Evolutionary conservation across 2,888 invertebrate species (phyloP), one percentile per base, ranked within the genome.

Genomic region (Atethmia centrago): DNA sequence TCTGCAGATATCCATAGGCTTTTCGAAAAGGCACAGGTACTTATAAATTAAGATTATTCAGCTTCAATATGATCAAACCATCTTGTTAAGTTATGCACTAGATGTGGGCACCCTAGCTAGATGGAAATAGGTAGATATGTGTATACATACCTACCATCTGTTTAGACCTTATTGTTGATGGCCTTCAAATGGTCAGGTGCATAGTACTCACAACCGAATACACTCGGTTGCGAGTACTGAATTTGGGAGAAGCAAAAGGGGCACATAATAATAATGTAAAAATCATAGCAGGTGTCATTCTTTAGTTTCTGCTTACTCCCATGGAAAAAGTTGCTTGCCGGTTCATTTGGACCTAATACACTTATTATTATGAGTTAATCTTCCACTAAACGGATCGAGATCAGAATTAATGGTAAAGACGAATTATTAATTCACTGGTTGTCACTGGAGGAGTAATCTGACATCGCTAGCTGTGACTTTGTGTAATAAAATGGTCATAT

Each of bases 1-100:
- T 91, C 92, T 4, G 94, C 96, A n/a, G 97, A 97, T 71, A 95
- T 97, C 31, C 92, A 96, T 2, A 95, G 95, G 76, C 93, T 98
- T 68, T 85, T 96, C 25, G 89, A 95, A 47, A 97, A 97, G 90
- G 90, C 94, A 45, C 85, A 90, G 78, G 95, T 95, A 87, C 80
- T 84, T 74, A 16, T 14, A 8, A 31, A 47, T 0, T 12, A 21
- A 25, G 51, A n/a, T n/a, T 25, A 47, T 25, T 64, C 19, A 68
- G 12, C 14, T 70, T 51, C 28, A 51, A 42, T 0, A 12, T 16
- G 1, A 16, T 51, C 40, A 16, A 40, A 40, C 10, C 10, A 68
- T 68, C n/a, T 21, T 21, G 36, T n/a, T n/a, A 9, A 21, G 14
- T 7, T 1, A 36, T 58, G 21, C 36, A 58, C 21, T 19, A 7